Conservation (phyloP, 2,888 invertebrate genomes). For the Pantelozetes paolii region DNA sequence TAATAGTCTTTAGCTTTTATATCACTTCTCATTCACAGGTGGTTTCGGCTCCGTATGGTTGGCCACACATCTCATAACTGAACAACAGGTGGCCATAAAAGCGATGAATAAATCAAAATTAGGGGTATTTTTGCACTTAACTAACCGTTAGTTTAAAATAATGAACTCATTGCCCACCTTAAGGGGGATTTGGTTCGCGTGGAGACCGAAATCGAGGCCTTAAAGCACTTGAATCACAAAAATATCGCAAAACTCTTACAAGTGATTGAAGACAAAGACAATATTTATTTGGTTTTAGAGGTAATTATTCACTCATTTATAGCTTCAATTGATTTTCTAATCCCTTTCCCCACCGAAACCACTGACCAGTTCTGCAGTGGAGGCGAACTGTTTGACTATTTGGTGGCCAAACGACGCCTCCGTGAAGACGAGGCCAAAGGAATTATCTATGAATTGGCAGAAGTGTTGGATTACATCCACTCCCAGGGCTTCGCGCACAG, state of each 20-base stretch:
- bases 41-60: conserved; percentile 77
- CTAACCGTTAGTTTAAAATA: background rate
- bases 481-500: conserved; percentile 70
- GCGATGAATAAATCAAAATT: conserved; percentile 70
- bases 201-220: conserved; percentile 67
- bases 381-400: conserved; percentile 78
- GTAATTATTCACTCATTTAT: conserved; percentile 49
- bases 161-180: background rate
- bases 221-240: conserved; percentile 65
- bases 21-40: conserved; percentile 54
- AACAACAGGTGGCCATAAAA: conserved; percentile 75
- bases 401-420: conserved; percentile 68
- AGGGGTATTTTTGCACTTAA: conserved; percentile 58
- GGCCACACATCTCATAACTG: conserved; percentile 69
- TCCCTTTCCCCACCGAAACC: conserved; percentile 21
- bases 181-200: conserved; percentile 63
- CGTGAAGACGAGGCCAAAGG: conserved; percentile 67
- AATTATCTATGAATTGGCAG: conserved; percentile 72
- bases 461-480: conserved; percentile 73
- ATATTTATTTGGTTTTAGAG: conserved; percentile 71
- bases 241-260: conserved; percentile 74
- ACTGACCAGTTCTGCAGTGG: conserved; percentile 64
- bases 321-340: background rate
- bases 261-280: conserved; percentile 68
- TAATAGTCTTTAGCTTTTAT: background rate